A percentile compares a stretch with the other conserved stretches of the same genome.
These are phyloP conservation scores for Scaptomyza pallida DNA, from an alignment of 1,140 invertebrate genomes.

Conservation along the genomic window DNA sequence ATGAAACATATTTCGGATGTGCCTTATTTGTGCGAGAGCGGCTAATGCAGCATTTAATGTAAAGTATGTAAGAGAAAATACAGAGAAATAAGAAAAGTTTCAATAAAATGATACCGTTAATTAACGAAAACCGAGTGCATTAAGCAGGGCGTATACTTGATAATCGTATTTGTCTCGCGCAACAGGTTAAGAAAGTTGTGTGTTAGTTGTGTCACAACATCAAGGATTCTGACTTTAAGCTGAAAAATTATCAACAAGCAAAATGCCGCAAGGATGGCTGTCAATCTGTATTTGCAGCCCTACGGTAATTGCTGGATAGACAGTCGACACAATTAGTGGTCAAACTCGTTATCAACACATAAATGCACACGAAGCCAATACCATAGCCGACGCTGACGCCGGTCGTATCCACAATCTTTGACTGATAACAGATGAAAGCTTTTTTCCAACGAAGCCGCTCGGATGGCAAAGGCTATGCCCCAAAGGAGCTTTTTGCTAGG, in stretches of 20 bases:
- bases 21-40: slow-evolving; percentile 28
- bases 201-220: too few species aligned
- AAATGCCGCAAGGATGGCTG: slow-evolving; percentile 9
- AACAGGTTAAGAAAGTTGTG: background rate
- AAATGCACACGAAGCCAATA: slow-evolving; percentile 10
- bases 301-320: slow-evolving; percentile 29
- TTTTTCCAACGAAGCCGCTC: slow-evolving; percentile 2
- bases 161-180: background rate
- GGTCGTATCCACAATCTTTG: slow-evolving; percentile 24
- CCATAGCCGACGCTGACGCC: too few species aligned
- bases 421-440: slow-evolving; percentile 44
- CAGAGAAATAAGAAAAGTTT: slow-evolving; percentile 7
- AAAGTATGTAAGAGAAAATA: slow-evolving; percentile 10
- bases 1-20: slow-evolving; percentile 23
- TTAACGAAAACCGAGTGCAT: background rate
- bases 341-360: slow-evolving; percentile 36
- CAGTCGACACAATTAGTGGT: slow-evolving; percentile 20
- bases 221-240: background rate
- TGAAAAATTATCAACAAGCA: slow-evolving; percentile 21
- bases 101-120: slow-evolving; percentile 20
- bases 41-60: slow-evolving; percentile 31
- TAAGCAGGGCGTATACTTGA: slow-evolving; percentile 6
- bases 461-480: slow-evolving; percentile 19
- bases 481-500: slow-evolving; percentile 38
- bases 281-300: slow-evolving; percentile 20